Percentiles rank a stretch among this genome's conserved stretches.
phyloP scores from a whole-genome alignment of 1,140 invertebrate genomes.

The Caenorhabditis tropicalis region DNA sequence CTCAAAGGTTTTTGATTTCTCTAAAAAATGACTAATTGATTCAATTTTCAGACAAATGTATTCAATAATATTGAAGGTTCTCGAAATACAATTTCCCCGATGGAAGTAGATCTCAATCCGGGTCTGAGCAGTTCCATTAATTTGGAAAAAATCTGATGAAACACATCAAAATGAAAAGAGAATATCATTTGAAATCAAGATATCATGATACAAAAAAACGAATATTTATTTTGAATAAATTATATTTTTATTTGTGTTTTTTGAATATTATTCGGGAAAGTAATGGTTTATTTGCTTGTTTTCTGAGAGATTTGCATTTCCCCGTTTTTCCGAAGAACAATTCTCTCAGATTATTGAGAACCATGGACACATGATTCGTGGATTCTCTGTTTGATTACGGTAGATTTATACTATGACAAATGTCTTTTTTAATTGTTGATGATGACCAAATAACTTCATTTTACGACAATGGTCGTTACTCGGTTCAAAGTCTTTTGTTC shows the following conservation, averaged over 20 bases:
- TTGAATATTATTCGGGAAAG: no score
- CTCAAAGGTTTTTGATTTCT: neutral
- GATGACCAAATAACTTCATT: no score
- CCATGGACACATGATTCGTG: no score
- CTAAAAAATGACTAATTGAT: neutral
- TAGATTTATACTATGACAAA: no score
- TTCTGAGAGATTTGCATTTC: no score
- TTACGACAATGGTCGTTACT: no score
- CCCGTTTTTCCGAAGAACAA: no score
- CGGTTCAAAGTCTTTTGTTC: no score
- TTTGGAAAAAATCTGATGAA: neutral
- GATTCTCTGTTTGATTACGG: no score
- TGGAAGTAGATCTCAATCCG: constrained; percentile 37
- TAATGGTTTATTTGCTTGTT: no score
- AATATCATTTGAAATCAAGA: neutral
- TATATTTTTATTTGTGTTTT: neutral
- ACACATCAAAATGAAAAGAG: neutral
- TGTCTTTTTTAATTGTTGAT: no score
- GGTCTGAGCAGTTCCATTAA: constrained; percentile 19
- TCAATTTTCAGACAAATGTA: constrained; percentile 16
- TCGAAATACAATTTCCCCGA: neutral
- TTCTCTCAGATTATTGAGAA: no score
- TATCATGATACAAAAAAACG: neutral
- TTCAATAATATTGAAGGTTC: constrained; percentile 21
- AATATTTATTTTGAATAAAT: neutral